These are phyloP conservation scores for Calcarius lapponicus DNA, from an alignment of 2,797 vertebrate genomes.

Conservation along the genomic window DNA sequence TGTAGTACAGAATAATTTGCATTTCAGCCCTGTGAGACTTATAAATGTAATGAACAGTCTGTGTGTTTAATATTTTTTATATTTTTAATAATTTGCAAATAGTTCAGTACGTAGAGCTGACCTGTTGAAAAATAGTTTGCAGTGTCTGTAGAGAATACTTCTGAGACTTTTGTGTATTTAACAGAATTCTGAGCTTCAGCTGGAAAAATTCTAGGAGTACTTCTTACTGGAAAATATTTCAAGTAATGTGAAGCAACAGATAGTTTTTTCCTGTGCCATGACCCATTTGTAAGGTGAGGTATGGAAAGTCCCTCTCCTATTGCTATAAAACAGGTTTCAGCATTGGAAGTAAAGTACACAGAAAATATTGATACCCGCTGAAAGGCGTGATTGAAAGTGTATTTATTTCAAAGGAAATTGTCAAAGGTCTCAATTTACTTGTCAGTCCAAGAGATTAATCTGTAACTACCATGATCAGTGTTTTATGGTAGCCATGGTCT, in stretches of 20 bases:
- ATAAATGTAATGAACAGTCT: constrained; percentile 52
- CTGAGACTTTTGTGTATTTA: constrained; percentile 22
- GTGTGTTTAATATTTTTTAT: constrained; percentile 51
- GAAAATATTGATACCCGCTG: not conserved
- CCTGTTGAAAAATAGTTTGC: constrained; percentile 19
- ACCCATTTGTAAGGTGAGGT: constrained; percentile 35
- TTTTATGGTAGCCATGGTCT: not conserved
- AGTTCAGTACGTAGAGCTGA: constrained; percentile 35
- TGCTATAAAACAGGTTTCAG: not conserved
- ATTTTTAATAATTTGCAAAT: constrained; percentile 55
- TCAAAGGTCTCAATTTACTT: not conserved
- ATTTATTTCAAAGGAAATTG: not conserved
- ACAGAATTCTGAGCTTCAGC: constrained; percentile 9
- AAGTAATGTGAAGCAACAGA: constrained; percentile 33
- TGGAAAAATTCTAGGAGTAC: constrained; percentile 28
- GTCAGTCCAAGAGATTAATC: not conserved
- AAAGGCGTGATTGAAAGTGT: not conserved
- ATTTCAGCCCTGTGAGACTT: constrained; percentile 52
- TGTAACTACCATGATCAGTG: not conserved
- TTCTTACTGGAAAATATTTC: constrained; percentile 38
- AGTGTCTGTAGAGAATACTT: constrained; percentile 12
- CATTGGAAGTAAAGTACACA: not conserved
- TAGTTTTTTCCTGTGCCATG: not conserved
- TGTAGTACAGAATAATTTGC: constrained; percentile 55
- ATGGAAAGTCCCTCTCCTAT: not conserved